Conservation (phyloP, 2,113 vertebrate genomes). For the Ammodytes marinus region DNA sequence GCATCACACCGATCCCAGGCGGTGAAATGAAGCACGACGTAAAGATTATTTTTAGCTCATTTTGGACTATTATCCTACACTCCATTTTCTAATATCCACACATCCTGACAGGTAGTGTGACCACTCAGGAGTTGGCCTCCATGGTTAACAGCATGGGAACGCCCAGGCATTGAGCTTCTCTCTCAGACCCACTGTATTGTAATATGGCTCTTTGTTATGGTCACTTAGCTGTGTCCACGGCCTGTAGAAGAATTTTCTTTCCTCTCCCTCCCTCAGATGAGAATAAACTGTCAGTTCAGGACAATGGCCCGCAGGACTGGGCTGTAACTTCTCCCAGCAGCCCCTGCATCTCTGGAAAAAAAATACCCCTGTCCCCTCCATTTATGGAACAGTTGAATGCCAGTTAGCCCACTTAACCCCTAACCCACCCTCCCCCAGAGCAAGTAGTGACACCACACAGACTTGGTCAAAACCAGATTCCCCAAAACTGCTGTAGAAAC, state of each 20-base stretch:
- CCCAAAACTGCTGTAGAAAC: conserved; percentile 21
- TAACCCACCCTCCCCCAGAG: neutral
- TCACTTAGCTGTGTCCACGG: conserved; percentile 43
- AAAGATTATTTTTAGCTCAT: neutral
- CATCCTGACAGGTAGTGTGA: conserved; percentile 5
- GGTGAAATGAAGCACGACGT: neutral
- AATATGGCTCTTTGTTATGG: conserved; percentile 60
- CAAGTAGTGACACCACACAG: conserved; percentile 13
- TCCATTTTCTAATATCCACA: conserved; percentile 6
- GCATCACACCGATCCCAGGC: no score
- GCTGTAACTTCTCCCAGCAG: conserved; percentile 42
- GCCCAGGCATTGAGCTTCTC: conserved; percentile 34
- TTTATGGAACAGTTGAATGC: conserved; percentile 65
- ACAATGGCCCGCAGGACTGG: conserved; percentile 59
- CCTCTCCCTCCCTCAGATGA: conserved; percentile 14
- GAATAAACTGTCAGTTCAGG: conserved; percentile 63
- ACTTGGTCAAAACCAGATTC: conserved; percentile 20
- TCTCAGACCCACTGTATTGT: conserved; percentile 53
- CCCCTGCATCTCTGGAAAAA: conserved; percentile 37
- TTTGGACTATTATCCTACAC: neutral
- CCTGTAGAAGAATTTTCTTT: conserved; percentile 36
- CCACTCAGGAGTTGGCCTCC: conserved; percentile 13
- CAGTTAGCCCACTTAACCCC: conserved; percentile 1
- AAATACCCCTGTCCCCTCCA: conserved; percentile 57
- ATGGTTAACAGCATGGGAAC: conserved; percentile 49